Conservation (phyloP, 2,113 vertebrate genomes). For the Silurus glanis region DNA sequence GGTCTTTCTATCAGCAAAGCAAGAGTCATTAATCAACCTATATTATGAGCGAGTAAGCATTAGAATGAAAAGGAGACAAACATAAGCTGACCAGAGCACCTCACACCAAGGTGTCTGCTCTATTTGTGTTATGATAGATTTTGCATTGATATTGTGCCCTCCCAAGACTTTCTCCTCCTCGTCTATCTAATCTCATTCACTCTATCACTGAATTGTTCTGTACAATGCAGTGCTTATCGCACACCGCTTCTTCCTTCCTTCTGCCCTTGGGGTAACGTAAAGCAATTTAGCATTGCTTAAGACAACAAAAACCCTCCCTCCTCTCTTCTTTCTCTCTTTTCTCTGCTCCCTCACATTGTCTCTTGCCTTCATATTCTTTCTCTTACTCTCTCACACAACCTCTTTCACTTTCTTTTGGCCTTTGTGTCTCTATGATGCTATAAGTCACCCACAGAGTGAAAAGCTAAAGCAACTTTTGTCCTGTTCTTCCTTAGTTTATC, state of each 20-base stretch:
- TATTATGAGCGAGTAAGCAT: background rate
- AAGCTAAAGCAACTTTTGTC: constrained; percentile 49
- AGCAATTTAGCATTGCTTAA: constrained; percentile 47
- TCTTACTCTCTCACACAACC: background rate
- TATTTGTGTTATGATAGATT: constrained; percentile 16
- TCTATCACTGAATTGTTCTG: constrained; percentile 3
- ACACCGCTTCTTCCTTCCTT: constrained; percentile 25
- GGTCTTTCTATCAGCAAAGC: background rate
- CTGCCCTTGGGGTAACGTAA: constrained; percentile 51
- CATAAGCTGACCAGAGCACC: background rate
- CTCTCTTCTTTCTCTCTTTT: background rate
- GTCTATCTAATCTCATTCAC: constrained; percentile 21
- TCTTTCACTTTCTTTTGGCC: background rate
- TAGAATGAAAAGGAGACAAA: constrained; percentile 4
- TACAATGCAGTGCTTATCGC: constrained; percentile 36
- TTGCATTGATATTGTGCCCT: constrained; percentile 14
- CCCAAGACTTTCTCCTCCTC: constrained; percentile 14
- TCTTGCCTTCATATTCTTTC: constrained; percentile 24
- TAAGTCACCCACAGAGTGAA: constrained; percentile 38
- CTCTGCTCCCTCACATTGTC: constrained; percentile 2
- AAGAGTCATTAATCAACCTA: background rate
- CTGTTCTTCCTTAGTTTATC: constrained; percentile 30
- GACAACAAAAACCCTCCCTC: constrained; percentile 1
- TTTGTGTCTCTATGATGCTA: background rate
- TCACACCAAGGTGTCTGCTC: background rate